Conservation (phyloP, 2,888 invertebrate species). For the Parnassius smintheus region DNA sequence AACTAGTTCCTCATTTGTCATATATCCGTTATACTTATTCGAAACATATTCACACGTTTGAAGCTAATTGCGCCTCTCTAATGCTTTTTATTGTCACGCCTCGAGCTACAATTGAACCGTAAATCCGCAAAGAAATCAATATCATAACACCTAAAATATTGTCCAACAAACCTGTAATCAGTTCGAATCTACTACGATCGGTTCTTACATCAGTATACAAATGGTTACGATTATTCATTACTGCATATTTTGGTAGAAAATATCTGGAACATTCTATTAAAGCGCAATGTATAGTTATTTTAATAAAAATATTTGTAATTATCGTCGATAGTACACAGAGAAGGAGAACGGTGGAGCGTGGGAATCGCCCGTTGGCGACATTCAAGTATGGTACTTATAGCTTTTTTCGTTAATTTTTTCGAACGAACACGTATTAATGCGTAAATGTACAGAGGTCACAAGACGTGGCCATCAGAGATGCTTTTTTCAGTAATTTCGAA, state of each 20-base stretch:
- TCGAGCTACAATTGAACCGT: conserved; percentile 45
- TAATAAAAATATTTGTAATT: conserved; percentile 7
- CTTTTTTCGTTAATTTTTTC: conserved; percentile 18
- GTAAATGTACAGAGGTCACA: conserved; percentile 18
- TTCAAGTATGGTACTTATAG: conserved; percentile 29
- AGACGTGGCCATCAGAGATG: conserved; percentile 15
- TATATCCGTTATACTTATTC: conserved; percentile 19
- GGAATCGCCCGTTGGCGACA: conserved; percentile 66
- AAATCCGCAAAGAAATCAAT: conserved; percentile 65
- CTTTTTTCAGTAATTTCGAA: conserved; percentile 22
- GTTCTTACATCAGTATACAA: not conserved
- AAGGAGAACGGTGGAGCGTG: conserved; percentile 48
- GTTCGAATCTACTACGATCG: conserved; percentile 4
- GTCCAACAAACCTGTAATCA: conserved; percentile 53
- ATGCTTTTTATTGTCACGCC: conserved; percentile 33
- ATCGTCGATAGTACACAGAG: conserved; percentile 30
- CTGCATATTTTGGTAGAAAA: not conserved
- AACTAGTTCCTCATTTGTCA: conserved; percentile 38
- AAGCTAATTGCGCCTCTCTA: conserved; percentile 29
- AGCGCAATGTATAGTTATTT: conserved; percentile 16
- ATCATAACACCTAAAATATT: conserved; percentile 58
- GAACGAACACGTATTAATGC: conserved; percentile 14
- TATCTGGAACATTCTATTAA: not conserved
- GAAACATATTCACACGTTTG: conserved; percentile 30
- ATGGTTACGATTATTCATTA: conserved; percentile 9